Conservation (phyloP, 1,140 invertebrate species). For the Stratiolaelaps scimitus region DNA sequence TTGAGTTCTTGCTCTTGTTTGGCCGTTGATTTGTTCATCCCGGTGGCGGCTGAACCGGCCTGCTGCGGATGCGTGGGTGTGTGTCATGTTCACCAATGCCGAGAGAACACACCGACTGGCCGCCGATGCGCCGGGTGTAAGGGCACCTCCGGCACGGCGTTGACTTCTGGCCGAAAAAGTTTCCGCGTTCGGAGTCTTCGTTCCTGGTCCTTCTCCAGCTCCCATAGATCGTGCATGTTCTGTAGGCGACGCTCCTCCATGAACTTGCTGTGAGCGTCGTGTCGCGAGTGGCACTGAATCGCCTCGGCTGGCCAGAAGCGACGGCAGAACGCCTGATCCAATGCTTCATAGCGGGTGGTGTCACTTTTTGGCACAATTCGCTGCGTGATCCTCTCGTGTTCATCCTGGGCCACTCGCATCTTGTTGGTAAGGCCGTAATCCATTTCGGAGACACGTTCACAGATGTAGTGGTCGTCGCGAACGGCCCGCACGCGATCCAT, state of each 20-base stretch:
- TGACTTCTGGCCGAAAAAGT: constrained; percentile 6
- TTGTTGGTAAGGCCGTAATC: neutral
- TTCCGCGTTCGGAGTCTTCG: neutral
- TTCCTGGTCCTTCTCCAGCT: constrained; percentile 3
- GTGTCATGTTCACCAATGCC: neutral
- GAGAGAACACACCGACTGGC: neutral
- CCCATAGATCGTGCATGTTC: constrained; percentile 10
- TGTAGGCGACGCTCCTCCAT: constrained; percentile 15
- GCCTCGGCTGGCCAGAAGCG: constrained; percentile 12
- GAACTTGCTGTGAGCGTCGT: constrained; percentile 7
- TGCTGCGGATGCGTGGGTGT: too few species aligned
- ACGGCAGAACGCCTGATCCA: constrained; percentile 17
- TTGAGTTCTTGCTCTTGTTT: too few species aligned
- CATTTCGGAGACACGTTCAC: constrained; percentile 16
- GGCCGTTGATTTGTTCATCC: too few species aligned
- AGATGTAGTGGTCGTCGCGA: neutral
- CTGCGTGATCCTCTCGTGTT: neutral
- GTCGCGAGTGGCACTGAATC: constrained; percentile 1
- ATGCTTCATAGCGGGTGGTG: neutral
- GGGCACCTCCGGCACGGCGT: neutral
- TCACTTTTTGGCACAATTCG: constrained; percentile 19
- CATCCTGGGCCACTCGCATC: neutral
- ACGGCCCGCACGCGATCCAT: constrained; percentile 15
- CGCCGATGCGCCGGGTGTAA: neutral
- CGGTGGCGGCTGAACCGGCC: too few species aligned